A percentile compares a stretch with the other conserved stretches of the same genome.
These are phyloP conservation scores for Drosophila eugracilis DNA, from an alignment of 1,140 invertebrate species.

Conservation along the genomic window DNA sequence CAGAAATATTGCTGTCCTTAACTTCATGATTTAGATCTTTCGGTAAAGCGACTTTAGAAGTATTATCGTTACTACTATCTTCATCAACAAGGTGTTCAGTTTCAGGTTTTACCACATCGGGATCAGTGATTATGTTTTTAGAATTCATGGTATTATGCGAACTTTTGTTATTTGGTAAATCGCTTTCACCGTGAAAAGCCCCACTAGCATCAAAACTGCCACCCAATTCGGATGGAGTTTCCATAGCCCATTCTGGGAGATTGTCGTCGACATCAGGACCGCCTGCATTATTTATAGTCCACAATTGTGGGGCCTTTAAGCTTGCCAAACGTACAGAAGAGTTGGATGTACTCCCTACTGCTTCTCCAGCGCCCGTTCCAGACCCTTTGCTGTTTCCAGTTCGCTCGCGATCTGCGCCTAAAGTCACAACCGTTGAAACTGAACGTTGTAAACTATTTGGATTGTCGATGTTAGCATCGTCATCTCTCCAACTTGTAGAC, in stretches of 20 bases:
- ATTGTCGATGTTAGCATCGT: constrained; percentile 81
- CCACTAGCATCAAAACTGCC: constrained; percentile 95
- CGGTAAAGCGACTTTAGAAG: background rate
- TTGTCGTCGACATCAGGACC: constrained; percentile 86
- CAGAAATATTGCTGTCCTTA: background rate
- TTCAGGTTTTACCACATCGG: constrained; percentile 2
- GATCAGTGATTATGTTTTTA: background rate
- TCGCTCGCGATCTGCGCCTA: constrained; percentile 35
- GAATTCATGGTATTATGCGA: background rate
- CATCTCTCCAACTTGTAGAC: constrained; percentile 89
- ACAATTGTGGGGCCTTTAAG: constrained; percentile 41
- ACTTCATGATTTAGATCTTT: background rate
- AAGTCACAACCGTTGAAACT: constrained; percentile 62
- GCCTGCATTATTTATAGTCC: constrained; percentile 23
- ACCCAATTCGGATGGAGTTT: constrained; percentile 90
- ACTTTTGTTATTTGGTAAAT: constrained; percentile 4
- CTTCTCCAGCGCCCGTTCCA: constrained; percentile 7
- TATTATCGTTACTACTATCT: background rate
- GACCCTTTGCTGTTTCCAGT: constrained; percentile 17
- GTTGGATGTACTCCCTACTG: background rate
- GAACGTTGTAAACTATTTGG: constrained; percentile 59
- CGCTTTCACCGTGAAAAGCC: constrained; percentile 89
- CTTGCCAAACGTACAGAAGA: constrained; percentile 18
- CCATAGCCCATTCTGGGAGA: constrained; percentile 91
- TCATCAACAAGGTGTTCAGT: background rate